Base-by-base conservation (phyloP, 2,888 invertebrate genomes). In the Chrysotoxum bicinctum region DNA sequence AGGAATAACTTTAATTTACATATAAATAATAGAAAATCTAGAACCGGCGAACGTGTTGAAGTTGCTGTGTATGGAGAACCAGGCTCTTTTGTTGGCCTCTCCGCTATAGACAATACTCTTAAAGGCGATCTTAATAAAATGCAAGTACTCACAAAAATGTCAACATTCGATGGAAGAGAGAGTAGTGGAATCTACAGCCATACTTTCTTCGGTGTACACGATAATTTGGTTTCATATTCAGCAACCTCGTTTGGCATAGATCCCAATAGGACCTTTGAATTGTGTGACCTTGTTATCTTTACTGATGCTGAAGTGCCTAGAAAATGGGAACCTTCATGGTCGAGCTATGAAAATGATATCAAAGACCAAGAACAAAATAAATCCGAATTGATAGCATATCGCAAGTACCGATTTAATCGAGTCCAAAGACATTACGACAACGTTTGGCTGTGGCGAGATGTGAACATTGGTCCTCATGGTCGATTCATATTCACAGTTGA, bases 31-130 rank as follows among this genome's bases (percentile, higher is more conserved):
- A 95, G 96, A 87, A 98, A 98, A 92, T 97, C 97, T 76, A 94
- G 97, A 87, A 97, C 97, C 0, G 97, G 97, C 23, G 96, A 97
- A 90, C 95, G 95, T 68, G 96, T 98, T 6, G 98, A 98, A 92
- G 95, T 98, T 69, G 96, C 97, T 0, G 96, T 98, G 86, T 96
- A 95, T 90, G 98, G 98, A n/a, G 96, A 97, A 91, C 97, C 98
- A 0, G 98, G 98, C 19, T 95, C 98, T 0, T 97, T 97, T 91
- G 97, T 98, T 5, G 98, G 97, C 0, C 93, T 98, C 32, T 96
- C 97, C 0, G 98, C 95, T 58, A 95, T 97, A 82, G 97, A 97
- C 92, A 94, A 95, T 89, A 95, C 96, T 19, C 96, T 97, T 91
- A 97, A 96, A 92, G 95, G 95, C 19, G 96, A 97, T 89, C 93